Evolutionary conservation across 1,140 invertebrate genomes (phyloP).

Genomic region (Triops longicaudatus): DNA sequence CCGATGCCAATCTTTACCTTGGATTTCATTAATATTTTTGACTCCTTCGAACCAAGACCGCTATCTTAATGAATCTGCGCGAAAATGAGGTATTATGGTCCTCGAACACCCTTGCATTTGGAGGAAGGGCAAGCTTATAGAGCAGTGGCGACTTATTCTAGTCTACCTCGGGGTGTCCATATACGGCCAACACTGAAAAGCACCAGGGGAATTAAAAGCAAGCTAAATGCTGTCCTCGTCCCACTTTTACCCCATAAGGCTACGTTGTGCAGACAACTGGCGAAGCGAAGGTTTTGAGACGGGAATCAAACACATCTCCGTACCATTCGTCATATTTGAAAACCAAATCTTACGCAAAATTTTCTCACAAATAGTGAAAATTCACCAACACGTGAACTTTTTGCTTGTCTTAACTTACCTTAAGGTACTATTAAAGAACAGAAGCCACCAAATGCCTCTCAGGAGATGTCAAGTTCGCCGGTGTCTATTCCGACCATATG

Average conservation of each 20-base stretch:
- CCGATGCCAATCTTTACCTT: too few relatives aligned
- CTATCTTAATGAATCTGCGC: too few relatives aligned
- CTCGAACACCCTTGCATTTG: background rate
- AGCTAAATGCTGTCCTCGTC: background rate
- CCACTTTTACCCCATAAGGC: slow-evolving; percentile 10
- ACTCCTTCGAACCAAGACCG: too few relatives aligned
- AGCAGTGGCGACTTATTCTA: background rate
- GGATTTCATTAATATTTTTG: too few relatives aligned
- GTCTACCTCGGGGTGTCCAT: background rate
- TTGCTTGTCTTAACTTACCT: background rate
- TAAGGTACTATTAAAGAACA: background rate
- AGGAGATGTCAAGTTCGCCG: background rate
- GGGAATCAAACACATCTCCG: background rate
- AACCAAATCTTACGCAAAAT: background rate
- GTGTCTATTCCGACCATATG: background rate
- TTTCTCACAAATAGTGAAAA: background rate
- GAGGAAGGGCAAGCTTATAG: background rate
- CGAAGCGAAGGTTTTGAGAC: background rate
- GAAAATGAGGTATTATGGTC: too few relatives aligned
- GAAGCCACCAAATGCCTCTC: background rate
- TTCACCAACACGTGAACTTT: background rate
- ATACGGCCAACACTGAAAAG: background rate
- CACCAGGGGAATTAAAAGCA: background rate
- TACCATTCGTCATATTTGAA: background rate
- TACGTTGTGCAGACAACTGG: background rate